Evolutionary conservation across 2,113 vertebrate genomes (phyloP), one percentile per base, ranked within the genome.

Genomic region (Eclectus roratus): DNA sequence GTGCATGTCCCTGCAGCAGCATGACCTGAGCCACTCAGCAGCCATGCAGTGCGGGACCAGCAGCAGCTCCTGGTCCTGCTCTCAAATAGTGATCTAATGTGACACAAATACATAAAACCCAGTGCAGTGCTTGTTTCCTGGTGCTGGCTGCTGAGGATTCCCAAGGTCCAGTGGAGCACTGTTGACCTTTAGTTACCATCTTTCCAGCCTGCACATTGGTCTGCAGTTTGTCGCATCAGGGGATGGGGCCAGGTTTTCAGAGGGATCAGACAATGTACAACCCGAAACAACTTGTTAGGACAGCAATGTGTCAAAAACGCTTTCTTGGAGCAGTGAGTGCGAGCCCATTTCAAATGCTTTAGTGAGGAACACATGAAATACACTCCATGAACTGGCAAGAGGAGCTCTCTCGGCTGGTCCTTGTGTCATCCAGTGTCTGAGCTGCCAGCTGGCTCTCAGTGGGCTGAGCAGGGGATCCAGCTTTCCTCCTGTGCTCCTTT

Each of bases 1-100:
- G 35, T 3, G 3, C 10, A 0, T 0, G 16, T 47, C 28, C 43
- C 69, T 0, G 2, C 16, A 17, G 47, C 35, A 31, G n/a, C 0
- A 13, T 4, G 23, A 37, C n/a, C 65, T 0, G 5, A 41, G 53
- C 39, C 9, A 9, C 64, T 68, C 4, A 2, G 37, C 37, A 37
- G 55, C 78, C 1, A 0, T 5, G 6, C 3, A 0, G 11, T 0
- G 13, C 2, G 20, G 50, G 28, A 35, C 29, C 39, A 20, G 39
- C 13, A 3, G 61, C n/a, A 35, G 21, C 46, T 55, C 20, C 78
- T 50, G 56, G 24, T 60, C 56, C 35, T 43, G 25, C 33, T 86
- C 7, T 28, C 43, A 5, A 10, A 9, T 4, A 46, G 10, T 1
- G 19, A 61, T 17, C 25, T 66, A 7, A 39, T 70, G n/a, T 9